A percentile compares a stretch with the other conserved stretches of the same genome.
Conservation (phyloP, 2,113 vertebrate species). For the Chrysochloris asiatica region DNA sequence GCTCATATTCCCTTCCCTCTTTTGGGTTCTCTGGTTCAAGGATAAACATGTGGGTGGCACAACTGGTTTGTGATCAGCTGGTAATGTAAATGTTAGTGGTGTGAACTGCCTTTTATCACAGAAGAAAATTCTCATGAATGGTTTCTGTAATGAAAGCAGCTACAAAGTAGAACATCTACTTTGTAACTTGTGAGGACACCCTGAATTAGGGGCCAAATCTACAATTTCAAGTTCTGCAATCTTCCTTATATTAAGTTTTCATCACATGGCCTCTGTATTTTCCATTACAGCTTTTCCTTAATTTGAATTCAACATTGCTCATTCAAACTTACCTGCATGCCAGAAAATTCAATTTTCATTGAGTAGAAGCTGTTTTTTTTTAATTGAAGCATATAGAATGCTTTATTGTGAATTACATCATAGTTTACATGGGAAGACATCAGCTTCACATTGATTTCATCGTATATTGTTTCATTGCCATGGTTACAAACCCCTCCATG, state of each 20-base stretch:
- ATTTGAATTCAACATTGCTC: not conserved
- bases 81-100: not conserved
- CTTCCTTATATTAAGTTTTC: not conserved
- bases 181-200: not conserved
- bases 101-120: too few species aligned
- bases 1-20: not conserved
- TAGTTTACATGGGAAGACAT: too few species aligned
- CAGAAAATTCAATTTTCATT: not conserved
- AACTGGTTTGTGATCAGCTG: not conserved
- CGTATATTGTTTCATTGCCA: too few species aligned
- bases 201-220: not conserved
- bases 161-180: not conserved
- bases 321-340: not conserved
- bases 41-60: not conserved
- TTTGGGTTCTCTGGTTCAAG: not conserved
- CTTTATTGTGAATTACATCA: too few species aligned
- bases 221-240: not conserved
- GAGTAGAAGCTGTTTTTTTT: too few species aligned
- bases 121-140: not conserved
- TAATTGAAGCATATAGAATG: too few species aligned
- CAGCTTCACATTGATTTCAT: too few species aligned
- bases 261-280: not conserved
- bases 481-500: too few species aligned
- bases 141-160: not conserved
- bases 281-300: not conserved